A percentile compares a stretch with the other conserved stretches of the same genome.
phyloP scores from a whole-genome alignment of 2,797 vertebrate genomes.

The Amblyraja radiata region DNA sequence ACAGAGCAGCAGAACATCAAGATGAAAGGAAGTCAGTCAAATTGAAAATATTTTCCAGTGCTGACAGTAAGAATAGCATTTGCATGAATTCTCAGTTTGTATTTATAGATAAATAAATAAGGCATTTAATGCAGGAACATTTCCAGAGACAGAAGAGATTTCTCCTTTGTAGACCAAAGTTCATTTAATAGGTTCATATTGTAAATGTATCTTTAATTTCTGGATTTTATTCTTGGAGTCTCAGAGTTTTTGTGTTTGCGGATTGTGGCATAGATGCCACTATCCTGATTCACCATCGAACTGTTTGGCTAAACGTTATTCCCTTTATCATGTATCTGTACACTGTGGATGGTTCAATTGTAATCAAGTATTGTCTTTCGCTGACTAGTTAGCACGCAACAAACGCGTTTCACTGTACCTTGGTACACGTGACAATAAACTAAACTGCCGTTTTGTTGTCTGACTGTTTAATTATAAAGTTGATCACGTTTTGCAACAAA shows the following conservation, averaged over 20 bases:
- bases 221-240: too few species aligned
- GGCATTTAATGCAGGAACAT: background rate
- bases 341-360: too few species aligned
- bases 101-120: background rate
- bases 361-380: too few species aligned
- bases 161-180: background rate
- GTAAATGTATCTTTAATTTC: background rate
- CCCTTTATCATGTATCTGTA: too few species aligned
- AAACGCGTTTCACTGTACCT: too few species aligned
- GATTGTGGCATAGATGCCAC: background rate
- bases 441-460: too few species aligned
- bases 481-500: background rate
- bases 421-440: too few species aligned
- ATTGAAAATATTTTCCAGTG: background rate
- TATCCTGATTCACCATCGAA: background rate
- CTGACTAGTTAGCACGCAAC: too few species aligned
- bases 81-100: too few species aligned
- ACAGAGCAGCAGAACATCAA: background rate
- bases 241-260: background rate
- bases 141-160: background rate
- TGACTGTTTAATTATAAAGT: background rate
- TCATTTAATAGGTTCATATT: background rate
- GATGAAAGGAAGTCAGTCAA: background rate
- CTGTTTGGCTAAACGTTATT: background rate
- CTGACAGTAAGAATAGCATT: too few species aligned